These are phyloP conservation scores for Clusia tigrina DNA, from an alignment of 2,888 invertebrate genomes.

Conservation along the genomic window DNA sequence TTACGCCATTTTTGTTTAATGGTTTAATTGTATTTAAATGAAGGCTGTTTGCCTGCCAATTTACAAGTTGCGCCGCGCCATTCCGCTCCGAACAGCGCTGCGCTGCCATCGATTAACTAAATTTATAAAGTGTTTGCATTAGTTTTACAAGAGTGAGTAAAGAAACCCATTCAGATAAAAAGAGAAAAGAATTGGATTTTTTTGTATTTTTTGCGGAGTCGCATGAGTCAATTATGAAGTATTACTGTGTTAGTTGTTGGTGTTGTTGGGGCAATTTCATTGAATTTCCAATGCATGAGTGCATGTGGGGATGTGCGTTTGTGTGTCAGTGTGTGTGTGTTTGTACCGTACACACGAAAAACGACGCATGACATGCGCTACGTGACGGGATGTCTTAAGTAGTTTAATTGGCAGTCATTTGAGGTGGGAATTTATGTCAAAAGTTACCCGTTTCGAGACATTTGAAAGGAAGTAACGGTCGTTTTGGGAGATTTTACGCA, in stretches of 20 bases:
- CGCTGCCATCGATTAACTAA: not conserved
- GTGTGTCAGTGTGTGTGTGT: not conserved
- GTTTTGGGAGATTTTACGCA: slow-evolving; percentile 29
- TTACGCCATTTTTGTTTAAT: not conserved
- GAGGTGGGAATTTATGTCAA: slow-evolving; percentile 54
- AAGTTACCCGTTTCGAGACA: slow-evolving; percentile 11
- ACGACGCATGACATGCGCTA: slow-evolving; percentile 37
- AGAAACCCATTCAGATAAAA: too few relatives aligned
- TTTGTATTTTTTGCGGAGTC: not conserved
- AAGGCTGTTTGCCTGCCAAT: not conserved
- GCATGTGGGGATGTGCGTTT: not conserved
- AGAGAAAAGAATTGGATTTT: not conserved
- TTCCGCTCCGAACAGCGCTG: too few relatives aligned
- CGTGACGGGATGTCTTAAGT: slow-evolving; percentile 62
- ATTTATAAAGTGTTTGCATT: too few relatives aligned
- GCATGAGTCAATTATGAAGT: slow-evolving; percentile 51
- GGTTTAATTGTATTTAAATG: not conserved
- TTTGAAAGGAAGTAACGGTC: slow-evolving; percentile 44
- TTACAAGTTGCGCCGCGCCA: not conserved
- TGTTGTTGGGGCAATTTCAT: not conserved
- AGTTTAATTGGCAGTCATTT: slow-evolving; percentile 55
- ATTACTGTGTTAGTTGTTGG: not conserved
- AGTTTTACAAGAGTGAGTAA: too few relatives aligned
- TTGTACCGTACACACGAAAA: too few relatives aligned
- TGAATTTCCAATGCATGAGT: not conserved